These are phyloP conservation scores for Pangasius larnaudii DNA, from an alignment of 2,797 vertebrate species.

Conservation along the genomic window DNA sequence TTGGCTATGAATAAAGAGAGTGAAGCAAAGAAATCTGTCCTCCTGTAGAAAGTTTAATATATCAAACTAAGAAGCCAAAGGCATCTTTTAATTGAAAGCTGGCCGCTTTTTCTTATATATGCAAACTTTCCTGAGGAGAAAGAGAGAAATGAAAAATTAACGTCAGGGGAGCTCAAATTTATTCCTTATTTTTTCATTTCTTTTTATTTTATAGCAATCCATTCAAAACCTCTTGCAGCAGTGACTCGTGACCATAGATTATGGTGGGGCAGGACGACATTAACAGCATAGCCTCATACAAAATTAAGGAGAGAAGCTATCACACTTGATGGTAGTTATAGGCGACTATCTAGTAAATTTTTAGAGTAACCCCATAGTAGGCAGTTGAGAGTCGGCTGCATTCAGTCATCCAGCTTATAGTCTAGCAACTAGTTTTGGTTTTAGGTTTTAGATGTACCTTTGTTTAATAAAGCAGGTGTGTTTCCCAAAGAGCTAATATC, in stretches of 20 bases:
- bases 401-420: neutral
- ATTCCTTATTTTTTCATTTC: conserved; percentile 2
- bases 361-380: neutral
- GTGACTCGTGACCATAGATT: neutral
- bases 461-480: neutral
- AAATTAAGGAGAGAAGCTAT: neutral
- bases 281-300: neutral
- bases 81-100: conserved; percentile 5
- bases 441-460: neutral
- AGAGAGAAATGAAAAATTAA: neutral
- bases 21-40: conserved; percentile 43
- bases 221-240: conserved; percentile 14
- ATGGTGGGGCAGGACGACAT: neutral
- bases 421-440: neutral
- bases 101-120: conserved; percentile 29
- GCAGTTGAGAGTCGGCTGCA: neutral
- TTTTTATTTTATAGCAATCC: neutral
- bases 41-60: conserved; percentile 30
- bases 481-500: neutral
- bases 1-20: conserved; percentile 30
- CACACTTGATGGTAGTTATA: neutral
- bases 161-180: neutral
- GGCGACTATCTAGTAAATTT: neutral
- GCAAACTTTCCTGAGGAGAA: conserved; percentile 12
- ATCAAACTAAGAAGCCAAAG: conserved; percentile 39